phyloP scores from a whole-genome alignment of 2,113 vertebrate species.

The Macrotis lagotis region DNA sequence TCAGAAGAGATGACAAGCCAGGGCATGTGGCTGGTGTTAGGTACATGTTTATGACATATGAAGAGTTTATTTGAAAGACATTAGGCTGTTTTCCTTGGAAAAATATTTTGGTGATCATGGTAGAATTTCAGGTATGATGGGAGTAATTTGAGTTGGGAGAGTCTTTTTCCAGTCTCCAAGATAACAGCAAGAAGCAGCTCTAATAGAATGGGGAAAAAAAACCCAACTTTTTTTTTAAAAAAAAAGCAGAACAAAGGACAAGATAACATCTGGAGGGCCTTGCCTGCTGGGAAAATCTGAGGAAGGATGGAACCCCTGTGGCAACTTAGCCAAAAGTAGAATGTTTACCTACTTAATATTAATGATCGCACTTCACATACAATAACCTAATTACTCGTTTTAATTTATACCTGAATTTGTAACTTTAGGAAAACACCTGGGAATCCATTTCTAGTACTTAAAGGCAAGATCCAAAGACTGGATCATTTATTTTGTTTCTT shows the following conservation, averaged over 20 bases:
- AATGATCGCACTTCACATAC: not conserved
- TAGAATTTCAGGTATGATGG: not conserved
- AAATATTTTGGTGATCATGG: not conserved
- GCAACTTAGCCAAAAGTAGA: not conserved
- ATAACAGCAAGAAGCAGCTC: not conserved
- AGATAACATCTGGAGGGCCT: not conserved
- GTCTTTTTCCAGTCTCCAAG: not conserved
- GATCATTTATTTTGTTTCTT: slow-evolving; percentile 74
- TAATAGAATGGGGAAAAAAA: not conserved
- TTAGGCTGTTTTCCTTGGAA: not conserved
- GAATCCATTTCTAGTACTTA: slow-evolving; percentile 44
- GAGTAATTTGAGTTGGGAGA: not conserved
- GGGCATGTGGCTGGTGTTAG: not conserved
- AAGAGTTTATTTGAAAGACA: not conserved
- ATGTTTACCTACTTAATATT: not conserved
- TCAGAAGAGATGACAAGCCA: not conserved
- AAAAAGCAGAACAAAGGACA: not conserved
- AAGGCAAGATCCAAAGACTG: slow-evolving; percentile 59
- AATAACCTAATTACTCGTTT: slow-evolving; percentile 54
- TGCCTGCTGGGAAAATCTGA: not conserved
- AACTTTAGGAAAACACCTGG: slow-evolving; percentile 47
- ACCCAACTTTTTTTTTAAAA: not conserved
- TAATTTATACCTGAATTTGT: slow-evolving; percentile 70
- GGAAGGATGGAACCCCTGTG: not conserved
- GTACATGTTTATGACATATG: not conserved